Evolutionary conservation across 2,113 vertebrate genomes (phyloP).

Genomic region (Dunckerocampus dactyliophorus): DNA sequence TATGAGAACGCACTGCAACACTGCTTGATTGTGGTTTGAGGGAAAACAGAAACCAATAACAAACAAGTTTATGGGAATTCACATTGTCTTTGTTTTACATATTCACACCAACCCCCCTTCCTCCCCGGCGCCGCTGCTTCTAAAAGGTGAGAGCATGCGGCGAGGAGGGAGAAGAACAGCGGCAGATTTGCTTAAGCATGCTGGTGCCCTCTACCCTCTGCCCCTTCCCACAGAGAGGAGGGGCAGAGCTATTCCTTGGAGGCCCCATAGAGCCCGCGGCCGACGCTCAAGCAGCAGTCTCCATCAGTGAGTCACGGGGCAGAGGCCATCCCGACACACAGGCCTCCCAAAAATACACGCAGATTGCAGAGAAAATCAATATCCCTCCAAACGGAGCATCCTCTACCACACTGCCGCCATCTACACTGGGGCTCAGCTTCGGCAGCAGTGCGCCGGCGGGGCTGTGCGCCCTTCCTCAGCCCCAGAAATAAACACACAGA

Average conservation of each 20-base stretch:
- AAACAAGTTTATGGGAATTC: constrained; percentile 73
- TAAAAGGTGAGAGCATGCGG: constrained; percentile 66
- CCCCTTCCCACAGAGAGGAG: constrained; percentile 65
- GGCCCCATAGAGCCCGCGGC: constrained; percentile 68
- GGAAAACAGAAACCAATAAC: constrained; percentile 65
- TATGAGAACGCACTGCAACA: constrained; percentile 51
- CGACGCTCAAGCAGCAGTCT: constrained; percentile 69
- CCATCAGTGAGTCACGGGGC: constrained; percentile 78
- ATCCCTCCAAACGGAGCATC: constrained; percentile 70
- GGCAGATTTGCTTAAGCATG: constrained; percentile 75
- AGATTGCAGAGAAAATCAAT: constrained; percentile 78
- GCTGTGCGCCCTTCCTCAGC: constrained; percentile 69
- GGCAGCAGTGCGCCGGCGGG: constrained; percentile 68
- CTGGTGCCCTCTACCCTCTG: constrained; percentile 73
- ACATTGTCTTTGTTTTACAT: constrained; percentile 71
- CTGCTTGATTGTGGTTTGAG: constrained; percentile 68
- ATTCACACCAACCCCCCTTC: constrained; percentile 55
- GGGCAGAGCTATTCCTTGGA: constrained; percentile 63
- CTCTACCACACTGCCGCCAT: constrained; percentile 67
- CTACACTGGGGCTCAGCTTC: constrained; percentile 69
- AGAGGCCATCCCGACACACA: constrained; percentile 75
- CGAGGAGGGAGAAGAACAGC: constrained; percentile 64
- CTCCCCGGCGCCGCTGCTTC: constrained; percentile 50
- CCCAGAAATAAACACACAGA: constrained; percentile 75
- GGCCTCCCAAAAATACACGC: constrained; percentile 76